These are phyloP conservation scores for Copidosoma aretas DNA, from an alignment of 2,888 invertebrate genomes.

Conservation along the genomic window DNA sequence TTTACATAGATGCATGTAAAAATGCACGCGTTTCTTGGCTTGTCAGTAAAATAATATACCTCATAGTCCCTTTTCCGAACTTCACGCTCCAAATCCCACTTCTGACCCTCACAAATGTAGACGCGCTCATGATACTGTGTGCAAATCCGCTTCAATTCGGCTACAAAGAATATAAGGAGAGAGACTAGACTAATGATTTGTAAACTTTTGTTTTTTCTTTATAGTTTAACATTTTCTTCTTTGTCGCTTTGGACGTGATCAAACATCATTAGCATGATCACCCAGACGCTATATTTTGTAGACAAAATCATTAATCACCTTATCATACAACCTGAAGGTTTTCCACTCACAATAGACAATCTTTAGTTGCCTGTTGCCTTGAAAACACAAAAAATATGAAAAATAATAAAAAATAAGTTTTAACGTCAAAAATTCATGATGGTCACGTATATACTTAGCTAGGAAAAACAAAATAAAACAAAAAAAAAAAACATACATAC, in stretches of 20 bases:
- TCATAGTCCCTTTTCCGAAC: constrained; percentile 99
- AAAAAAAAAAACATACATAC: constrained; percentile 10
- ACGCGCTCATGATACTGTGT: constrained; percentile 96
- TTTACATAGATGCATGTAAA: constrained; percentile 11
- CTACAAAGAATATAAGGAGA: constrained; percentile 65
- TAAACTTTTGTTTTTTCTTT: constrained; percentile 14
- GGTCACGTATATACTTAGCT: background rate
- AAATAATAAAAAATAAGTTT: background rate
- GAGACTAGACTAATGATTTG: constrained; percentile 32
- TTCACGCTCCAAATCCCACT: constrained; percentile 99
- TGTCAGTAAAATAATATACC: constrained; percentile 69
- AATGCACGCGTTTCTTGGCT: constrained; percentile 34
- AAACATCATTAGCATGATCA: too few species aligned
- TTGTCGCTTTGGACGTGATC: background rate
- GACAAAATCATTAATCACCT: background rate
- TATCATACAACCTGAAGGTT: too few species aligned
- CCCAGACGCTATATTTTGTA: background rate
- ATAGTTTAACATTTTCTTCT: constrained; percentile 12
- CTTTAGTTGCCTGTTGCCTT: too few species aligned
- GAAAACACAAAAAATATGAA: background rate
- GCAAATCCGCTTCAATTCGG: constrained; percentile 89
- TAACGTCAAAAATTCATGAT: background rate
- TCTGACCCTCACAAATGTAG: constrained; percentile 97
- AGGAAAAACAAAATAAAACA: background rate
- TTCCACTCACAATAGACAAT: too few species aligned